Evolutionary conservation across 2,113 vertebrate genomes (phyloP), one percentile per base, ranked within the genome.

Genomic region (Halichoerus grypus): DNA sequence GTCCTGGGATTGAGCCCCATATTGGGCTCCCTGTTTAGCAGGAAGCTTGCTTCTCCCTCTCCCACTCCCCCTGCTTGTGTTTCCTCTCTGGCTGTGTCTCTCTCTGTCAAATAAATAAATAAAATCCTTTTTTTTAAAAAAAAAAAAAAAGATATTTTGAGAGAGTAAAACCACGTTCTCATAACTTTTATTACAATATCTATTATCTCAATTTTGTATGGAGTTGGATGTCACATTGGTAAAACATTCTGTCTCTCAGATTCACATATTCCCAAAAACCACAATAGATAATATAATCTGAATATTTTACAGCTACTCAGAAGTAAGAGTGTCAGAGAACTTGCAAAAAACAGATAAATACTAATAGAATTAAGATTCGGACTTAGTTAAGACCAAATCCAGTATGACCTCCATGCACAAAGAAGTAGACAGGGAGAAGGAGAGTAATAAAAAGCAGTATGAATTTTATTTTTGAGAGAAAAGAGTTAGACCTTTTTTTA

Each of bases 381-480:
- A 28, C 31, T 57, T 24, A 36, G 5, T 72, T 7, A 46, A 55
- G 42, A 39, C 28, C 39, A 81, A 10, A 51, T 24, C 5, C 19
- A 84, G 5, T 31, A 5, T 57, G 14, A 55, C 16, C 1, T 94
- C 6, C 1, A 31, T 59, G 49, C 3, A 59, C 10, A 81, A 24
- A 63, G 12, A 39, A 76, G 15, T 42, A 61, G 49, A 63, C 16
- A 81, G 11, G 13, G 10, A 63, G 33, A 33, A 76, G 31, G 19
- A 79, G 7, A 36, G 2, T 46, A 74, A 57, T 7, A n/a, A 49
- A 88, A 61, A 69, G 1, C 3, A 69, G 7, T 21, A 76, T 28
- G 19, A 65, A 81, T 72, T 67, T 53, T 53, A 85, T 46, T 88
- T 83, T 26, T 74, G 67, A 83, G 67, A 88, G 36, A 88, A 97